Percentiles rank a stretch among this genome's conserved stretches.
Conservation (phyloP, 2,797 vertebrate species). For the Leptoclinus maculatus region DNA sequence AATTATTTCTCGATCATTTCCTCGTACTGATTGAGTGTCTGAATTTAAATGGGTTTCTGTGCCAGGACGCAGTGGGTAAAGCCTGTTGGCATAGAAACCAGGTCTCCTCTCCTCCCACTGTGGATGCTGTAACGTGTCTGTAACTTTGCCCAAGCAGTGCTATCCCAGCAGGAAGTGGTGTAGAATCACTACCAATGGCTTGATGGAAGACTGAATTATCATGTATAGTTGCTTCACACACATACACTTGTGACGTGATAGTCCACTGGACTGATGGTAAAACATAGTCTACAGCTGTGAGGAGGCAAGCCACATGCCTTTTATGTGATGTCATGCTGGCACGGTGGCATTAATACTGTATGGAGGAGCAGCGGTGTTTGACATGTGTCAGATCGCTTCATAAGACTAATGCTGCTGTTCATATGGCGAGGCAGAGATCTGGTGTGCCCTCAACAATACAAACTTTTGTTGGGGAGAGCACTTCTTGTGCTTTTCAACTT, state of each 20-base stretch:
- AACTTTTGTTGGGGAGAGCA: background rate
- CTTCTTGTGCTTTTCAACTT: background rate
- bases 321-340: constrained; percentile 46
- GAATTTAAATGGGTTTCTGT: constrained; percentile 80
- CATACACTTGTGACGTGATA: background rate
- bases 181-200: constrained; percentile 33
- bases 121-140: constrained; percentile 70
- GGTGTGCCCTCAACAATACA: background rate
- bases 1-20: constrained; percentile 74
- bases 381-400: constrained; percentile 38
- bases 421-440: constrained; percentile 19
- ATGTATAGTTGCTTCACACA: constrained; percentile 24
- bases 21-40: constrained; percentile 75
- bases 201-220: constrained; percentile 14
- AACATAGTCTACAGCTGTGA: constrained; percentile 38
- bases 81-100: constrained; percentile 83
- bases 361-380: constrained; percentile 33
- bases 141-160: constrained; percentile 60
- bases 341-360: constrained; percentile 27
- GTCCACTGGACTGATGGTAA: constrained; percentile 35
- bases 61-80: constrained; percentile 67
- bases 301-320: constrained; percentile 17
- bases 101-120: constrained; percentile 52
- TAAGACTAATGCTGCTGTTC: constrained; percentile 39
- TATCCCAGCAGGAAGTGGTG: constrained; percentile 36